Evolutionary conservation across 2,797 vertebrate genomes (phyloP), one percentile per base, ranked within the genome.

Genomic region (Esox lucius): DNA sequence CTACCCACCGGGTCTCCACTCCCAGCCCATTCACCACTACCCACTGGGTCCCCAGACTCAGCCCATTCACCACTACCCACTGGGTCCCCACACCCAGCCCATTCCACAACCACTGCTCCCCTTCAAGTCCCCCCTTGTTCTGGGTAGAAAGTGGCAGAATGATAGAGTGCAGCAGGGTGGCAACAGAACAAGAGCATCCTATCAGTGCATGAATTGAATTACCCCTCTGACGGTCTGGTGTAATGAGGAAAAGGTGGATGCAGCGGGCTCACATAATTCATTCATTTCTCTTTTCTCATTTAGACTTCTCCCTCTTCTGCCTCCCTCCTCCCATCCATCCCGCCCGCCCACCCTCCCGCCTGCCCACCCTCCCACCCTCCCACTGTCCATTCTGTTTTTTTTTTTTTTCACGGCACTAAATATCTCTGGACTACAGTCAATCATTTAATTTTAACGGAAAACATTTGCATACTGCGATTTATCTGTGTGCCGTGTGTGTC

Each of bases 201-300:
- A 95, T 95, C 94, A 94, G 86, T 88, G 91, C 84, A 66, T 87
- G 85, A 91, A 93, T 86, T 92, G 93, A 95, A 96, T 96, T 95
- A 95, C 90, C 90, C 90, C 91, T 91, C 91, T 92, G 86, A 90
- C 76, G 87, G 87, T 81, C 78, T 83, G 33, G 65, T 91, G 83
- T 87, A 93, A 94, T 83, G 91, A 92, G 89, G 81, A 91, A 88
- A 89, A 84, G 90, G 88, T 90, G 89, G 83, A 86, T 83, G 91
- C 71, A 77, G 82, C 84, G 89, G 80, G 73, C 86, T 85, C 91
- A 90, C 80, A 91, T 92, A 89, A 90, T 92, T 93, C 86, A 90
- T 92, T 93, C 86, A 92, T 89, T 86, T 78, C 5, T 75, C 75
- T 87, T 87, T 89, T 84, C 84, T 91, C 86, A 87, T 90, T 90